Evolutionary conservation across 2,797 vertebrate genomes (phyloP).

Genomic region (Ptychadena robeensis): DNA sequence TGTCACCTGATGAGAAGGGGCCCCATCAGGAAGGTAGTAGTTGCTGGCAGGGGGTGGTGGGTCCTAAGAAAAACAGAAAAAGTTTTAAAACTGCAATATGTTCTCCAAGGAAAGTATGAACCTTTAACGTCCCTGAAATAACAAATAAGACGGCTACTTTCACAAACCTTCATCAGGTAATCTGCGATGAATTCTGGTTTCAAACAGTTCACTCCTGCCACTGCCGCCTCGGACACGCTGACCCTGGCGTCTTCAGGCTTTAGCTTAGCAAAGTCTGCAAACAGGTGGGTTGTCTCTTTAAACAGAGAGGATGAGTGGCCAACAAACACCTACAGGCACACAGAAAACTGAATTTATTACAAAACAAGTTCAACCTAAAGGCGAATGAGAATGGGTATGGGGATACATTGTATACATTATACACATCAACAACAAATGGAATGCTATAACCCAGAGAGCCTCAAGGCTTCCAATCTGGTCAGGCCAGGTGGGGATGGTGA

Average conservation of each 20-base stretch:
- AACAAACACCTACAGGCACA: constrained; percentile 81
- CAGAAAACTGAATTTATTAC: neutral
- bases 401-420: no score
- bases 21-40: constrained; percentile 80
- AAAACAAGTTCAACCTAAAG: no score
- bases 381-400: no score
- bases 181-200: constrained; percentile 96
- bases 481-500: no score
- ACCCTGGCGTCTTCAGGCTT: constrained; percentile 84
- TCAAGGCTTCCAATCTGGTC: no score
- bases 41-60: constrained; percentile 80
- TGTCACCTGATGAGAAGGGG: constrained; percentile 63
- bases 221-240: constrained; percentile 79
- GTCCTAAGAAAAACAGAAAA: constrained; percentile 76
- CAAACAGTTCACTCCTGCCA: constrained; percentile 85
- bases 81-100: neutral
- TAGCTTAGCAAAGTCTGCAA: constrained; percentile 90
- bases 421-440: no score
- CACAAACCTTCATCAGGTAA: constrained; percentile 90
- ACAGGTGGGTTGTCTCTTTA: constrained; percentile 88
- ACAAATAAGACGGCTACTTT: neutral
- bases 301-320: constrained; percentile 80
- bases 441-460: no score
- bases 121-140: neutral
- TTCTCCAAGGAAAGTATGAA: neutral